phyloP scores from a whole-genome alignment of 2,113 vertebrate genomes.

The Baryphthengus martii region DNA sequence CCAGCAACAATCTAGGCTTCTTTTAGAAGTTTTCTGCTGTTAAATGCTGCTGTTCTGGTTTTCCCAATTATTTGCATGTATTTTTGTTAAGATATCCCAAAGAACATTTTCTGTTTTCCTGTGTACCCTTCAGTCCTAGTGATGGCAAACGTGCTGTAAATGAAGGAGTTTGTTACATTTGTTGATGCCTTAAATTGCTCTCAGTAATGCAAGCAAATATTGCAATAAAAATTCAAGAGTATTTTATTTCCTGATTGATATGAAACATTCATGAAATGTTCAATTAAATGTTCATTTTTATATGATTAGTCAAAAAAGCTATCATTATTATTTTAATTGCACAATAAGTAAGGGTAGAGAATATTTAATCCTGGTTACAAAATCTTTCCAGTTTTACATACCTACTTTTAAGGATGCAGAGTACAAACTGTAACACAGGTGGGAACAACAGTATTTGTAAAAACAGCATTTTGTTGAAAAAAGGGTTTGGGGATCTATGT shows the following conservation, averaged over 20 bases:
- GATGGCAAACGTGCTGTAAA: background rate
- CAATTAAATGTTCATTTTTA: constrained; percentile 7
- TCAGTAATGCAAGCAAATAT: background rate
- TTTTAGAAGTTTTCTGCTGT: background rate
- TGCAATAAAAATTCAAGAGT: constrained; percentile 1
- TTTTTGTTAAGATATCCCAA: background rate
- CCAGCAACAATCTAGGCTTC: background rate
- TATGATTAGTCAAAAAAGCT: background rate
- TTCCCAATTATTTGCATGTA: constrained; percentile 2
- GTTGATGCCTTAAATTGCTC: background rate
- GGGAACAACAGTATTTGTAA: background rate
- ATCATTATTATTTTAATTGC: constrained; percentile 4
- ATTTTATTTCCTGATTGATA: constrained; percentile 16
- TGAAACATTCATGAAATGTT: background rate
- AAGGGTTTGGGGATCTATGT: rapidly evolving
- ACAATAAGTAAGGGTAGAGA: background rate
- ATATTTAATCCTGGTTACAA: background rate
- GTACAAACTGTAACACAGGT: background rate
- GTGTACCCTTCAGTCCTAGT: background rate
- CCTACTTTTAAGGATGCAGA: background rate
- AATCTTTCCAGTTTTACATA: background rate
- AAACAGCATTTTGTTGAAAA: background rate
- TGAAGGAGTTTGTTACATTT: background rate
- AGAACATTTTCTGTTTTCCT: background rate
- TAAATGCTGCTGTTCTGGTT: background rate